Conservation (phyloP, 1,140 invertebrate genomes). For the Zaprionus camerounensis region DNA sequence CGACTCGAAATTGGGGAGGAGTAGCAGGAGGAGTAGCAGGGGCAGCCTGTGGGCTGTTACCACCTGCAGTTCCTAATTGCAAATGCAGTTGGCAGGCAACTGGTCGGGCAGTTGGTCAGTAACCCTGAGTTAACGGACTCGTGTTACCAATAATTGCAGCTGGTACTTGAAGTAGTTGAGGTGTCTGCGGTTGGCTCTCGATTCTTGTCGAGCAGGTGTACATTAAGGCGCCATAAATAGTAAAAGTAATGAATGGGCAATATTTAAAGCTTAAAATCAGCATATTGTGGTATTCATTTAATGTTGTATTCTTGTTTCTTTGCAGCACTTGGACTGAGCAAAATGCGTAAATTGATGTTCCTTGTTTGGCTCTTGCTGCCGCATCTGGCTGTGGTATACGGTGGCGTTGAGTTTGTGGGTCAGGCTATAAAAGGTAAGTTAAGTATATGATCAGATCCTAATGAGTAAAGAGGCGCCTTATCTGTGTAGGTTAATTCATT, state of each 20-base stretch:
- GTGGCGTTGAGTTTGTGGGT: conserved; percentile 55
- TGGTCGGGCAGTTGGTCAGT: conserved; percentile 2
- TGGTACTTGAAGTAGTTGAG: conserved; percentile 22
- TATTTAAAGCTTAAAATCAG: not conserved
- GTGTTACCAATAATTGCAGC: conserved; percentile 69
- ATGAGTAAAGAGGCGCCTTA: not conserved
- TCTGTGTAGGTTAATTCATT: too few species aligned
- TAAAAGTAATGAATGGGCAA: not conserved
- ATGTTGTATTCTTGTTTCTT: conserved; percentile 8
- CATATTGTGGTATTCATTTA: conserved; percentile 5
- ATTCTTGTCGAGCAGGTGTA: conserved; percentile 19
- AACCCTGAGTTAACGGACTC: conserved; percentile 25
- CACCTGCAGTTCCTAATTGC: conserved; percentile 35
- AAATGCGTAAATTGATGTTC: conserved; percentile 47
- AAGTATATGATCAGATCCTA: not conserved
- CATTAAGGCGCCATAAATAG: not conserved
- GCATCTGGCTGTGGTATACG: conserved; percentile 9
- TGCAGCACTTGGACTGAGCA: conserved; percentile 40
- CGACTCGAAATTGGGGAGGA: conserved; percentile 25
- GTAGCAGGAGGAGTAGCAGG: not conserved
- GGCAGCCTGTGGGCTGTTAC: not conserved
- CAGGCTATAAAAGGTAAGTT: conserved; percentile 67
- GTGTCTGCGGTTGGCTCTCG: conserved; percentile 59
- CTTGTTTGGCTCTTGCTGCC: conserved; percentile 30
- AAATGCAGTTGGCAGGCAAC: conserved; percentile 8